Percentiles rank a stretch among this genome's conserved stretches.
Evolutionary conservation across 2,113 vertebrate species (phyloP).

Genomic region (Grallaria varia): DNA sequence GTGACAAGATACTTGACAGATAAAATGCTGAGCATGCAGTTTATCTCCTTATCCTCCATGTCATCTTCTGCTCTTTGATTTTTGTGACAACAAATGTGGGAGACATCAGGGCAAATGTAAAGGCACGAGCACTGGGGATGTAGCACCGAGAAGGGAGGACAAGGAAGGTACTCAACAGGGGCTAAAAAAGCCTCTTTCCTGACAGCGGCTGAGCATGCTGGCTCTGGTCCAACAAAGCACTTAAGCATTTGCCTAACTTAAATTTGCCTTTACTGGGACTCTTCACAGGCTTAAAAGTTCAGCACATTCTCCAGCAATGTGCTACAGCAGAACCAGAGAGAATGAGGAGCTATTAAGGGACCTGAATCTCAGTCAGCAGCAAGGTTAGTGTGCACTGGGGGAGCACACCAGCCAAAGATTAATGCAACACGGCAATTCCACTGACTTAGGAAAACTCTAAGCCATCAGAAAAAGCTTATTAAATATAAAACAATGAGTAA

Average conservation of each 20-base stretch:
- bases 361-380: background rate
- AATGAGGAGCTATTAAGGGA: background rate
- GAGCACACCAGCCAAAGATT: background rate
- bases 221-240: slow-evolving; percentile 40
- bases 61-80: background rate
- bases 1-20: background rate
- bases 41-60: background rate
- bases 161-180: background rate
- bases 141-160: background rate
- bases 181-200: background rate
- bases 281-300: background rate
- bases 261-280: background rate
- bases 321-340: background rate
- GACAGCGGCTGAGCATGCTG: background rate
- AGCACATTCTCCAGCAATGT: background rate
- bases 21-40: background rate
- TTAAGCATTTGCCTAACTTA: background rate
- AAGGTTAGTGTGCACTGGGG: background rate
- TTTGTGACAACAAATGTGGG: background rate
- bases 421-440: background rate
- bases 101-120: background rate
- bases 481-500: background rate
- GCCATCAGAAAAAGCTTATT: background rate
- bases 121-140: background rate
- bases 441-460: background rate